Base-by-base conservation (phyloP, 2,888 invertebrate genomes). In the Camptogramma bilineatum region DNA sequence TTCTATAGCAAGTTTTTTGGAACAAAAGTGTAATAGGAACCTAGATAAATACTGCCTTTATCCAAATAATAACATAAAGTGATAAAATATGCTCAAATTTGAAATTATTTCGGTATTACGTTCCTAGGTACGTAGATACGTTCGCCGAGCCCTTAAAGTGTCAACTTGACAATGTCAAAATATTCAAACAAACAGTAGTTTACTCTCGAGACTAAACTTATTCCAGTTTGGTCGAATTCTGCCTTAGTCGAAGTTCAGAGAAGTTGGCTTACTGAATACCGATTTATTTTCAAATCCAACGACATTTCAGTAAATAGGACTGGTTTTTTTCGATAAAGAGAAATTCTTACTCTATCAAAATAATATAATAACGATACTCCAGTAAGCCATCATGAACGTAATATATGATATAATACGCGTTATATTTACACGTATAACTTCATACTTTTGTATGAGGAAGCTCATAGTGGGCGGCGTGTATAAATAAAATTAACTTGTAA, bases 401-500 rank as follows among this genome's bases (percentile, higher is more conserved):
- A 69, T 74, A 74, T 75, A 69, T 61, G 58, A 67, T 62, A 68
- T 55, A 70, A 55, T 69, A 75, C 78, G 77, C 76, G 75, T 78
- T 72, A 78, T 68, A 64, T 79, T 75, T 77, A 70, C 68, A 70
- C 77, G 71, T 80, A 85, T 87, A 84, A 88, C 75, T 73, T 77
- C 80, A 87, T 80, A 84, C 82, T 78, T 72, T 73, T 61, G 62
- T 72, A 78, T 66, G 73, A 80, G 79, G 81, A 78, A 83, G 78
- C 75, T 73, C 74, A 50, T 73, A 72, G 87, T 87, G 83, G 86
- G 86, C 84, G 84, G 80, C 74, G 77, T 78, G 84, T 79, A 87
- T 87, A 87, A 85, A 87, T 87, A 47, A 55, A 55, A 56, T 48
- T 86, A 86, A 82, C 79, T 81, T 82, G 79, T 84, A 83, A 81